Percentiles rank a stretch among this genome's conserved stretches.
Evolutionary conservation across 2,113 vertebrate species (phyloP).

Genomic region (Sialia sialis): DNA sequence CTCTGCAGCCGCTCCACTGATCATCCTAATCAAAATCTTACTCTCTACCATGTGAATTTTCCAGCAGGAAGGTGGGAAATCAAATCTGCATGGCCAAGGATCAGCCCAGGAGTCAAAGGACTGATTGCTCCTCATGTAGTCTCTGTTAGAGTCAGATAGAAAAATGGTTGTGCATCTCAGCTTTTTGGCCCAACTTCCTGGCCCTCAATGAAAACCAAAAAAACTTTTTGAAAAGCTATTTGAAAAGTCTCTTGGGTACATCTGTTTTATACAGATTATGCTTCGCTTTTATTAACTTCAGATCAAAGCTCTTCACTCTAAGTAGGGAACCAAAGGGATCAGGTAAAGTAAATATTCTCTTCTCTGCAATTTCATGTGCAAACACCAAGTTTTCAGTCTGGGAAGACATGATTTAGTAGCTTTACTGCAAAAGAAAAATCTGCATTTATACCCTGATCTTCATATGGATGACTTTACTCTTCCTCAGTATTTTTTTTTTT

Average conservation of each 20-base stretch:
- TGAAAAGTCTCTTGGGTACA: neutral
- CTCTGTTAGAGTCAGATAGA: neutral
- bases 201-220: neutral
- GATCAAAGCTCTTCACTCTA: constrained; percentile 17
- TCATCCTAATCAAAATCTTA: neutral
- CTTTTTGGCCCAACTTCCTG: neutral
- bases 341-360: constrained; percentile 4
- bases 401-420: neutral
- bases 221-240: neutral
- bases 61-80: neutral
- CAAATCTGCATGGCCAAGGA: neutral
- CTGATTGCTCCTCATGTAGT: neutral
- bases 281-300: neutral
- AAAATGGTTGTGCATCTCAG: neutral
- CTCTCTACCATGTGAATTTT: neutral
- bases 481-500: neutral
- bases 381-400: neutral
- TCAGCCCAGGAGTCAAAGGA: neutral
- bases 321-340: neutral
- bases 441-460: neutral
- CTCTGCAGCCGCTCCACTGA: neutral
- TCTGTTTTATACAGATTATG: neutral
- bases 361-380: constrained; percentile 11
- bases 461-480: neutral
- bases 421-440: neutral